phyloP scores from a whole-genome alignment of 2,888 invertebrate genomes.

The Siphonodentalium dalli region DNA sequence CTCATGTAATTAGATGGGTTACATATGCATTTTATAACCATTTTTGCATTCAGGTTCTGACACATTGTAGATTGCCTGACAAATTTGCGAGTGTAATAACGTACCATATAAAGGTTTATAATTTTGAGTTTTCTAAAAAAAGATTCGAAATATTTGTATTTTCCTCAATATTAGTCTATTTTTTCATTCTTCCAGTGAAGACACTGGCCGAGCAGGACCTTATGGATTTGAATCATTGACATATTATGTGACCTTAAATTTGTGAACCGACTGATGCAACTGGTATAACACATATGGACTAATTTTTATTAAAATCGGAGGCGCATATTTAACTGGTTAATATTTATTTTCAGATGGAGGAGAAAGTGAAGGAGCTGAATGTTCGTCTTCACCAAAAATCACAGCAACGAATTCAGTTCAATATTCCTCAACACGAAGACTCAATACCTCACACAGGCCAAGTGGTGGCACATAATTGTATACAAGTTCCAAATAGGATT shows the following conservation, averaged over 20 bases:
- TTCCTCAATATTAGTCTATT: too few species aligned
- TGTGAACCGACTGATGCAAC: neutral
- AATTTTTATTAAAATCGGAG: neutral
- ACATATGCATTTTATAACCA: too few species aligned
- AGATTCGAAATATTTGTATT: too few species aligned
- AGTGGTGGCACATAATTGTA: neutral
- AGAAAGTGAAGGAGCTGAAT: constrained; percentile 46
- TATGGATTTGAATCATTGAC: neutral
- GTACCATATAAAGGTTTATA: too few species aligned
- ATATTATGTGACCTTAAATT: neutral
- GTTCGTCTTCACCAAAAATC: constrained; percentile 40
- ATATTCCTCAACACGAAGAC: neutral
- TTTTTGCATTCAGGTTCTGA: too few species aligned
- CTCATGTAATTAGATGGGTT: too few species aligned
- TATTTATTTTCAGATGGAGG: constrained; percentile 45
- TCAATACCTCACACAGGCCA: constrained; percentile 5
- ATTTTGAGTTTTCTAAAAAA: too few species aligned
- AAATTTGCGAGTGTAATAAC: too few species aligned
- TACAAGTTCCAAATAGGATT: neutral
- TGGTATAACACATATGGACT: neutral
- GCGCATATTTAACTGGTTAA: neutral
- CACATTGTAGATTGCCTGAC: too few species aligned
- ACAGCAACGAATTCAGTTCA: constrained; percentile 35
- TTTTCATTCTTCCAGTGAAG: too few species aligned
- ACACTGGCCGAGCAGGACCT: neutral